These are phyloP conservation scores for Chrysomallon squamiferum DNA, from an alignment of 1,140 invertebrate genomes.

Conservation along the genomic window DNA sequence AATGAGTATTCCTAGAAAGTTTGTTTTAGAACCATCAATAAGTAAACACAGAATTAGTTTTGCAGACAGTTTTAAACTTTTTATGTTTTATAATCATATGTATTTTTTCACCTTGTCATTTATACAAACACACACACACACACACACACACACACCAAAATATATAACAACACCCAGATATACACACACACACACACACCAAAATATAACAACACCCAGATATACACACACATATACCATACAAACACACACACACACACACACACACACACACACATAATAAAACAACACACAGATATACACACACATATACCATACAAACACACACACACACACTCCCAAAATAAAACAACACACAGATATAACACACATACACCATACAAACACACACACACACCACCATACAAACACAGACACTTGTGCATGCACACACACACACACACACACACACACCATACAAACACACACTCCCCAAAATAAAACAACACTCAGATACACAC, in stretches of 20 bases:
- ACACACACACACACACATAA: not conserved
- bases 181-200: conserved; percentile 9
- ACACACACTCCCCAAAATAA: not conserved
- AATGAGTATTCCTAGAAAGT: no score
- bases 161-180: not conserved
- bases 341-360: not conserved
- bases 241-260: not conserved
- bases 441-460: not conserved
- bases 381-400: not conserved
- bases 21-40: no score
- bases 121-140: not conserved
- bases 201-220: not conserved
- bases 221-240: not conserved
- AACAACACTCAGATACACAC: not conserved
- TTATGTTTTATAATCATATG: no score
- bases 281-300: not conserved
- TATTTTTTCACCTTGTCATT: no score
- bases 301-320: not conserved
- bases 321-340: not conserved
- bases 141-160: not conserved
- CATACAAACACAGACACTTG: not conserved
- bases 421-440: not conserved
- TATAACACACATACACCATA: not conserved
- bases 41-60: no score
- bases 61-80: no score